Evolutionary conservation across 2,113 vertebrate genomes (phyloP), one percentile per base, ranked within the genome.

Genomic region (Dromiciops gliroides): DNA sequence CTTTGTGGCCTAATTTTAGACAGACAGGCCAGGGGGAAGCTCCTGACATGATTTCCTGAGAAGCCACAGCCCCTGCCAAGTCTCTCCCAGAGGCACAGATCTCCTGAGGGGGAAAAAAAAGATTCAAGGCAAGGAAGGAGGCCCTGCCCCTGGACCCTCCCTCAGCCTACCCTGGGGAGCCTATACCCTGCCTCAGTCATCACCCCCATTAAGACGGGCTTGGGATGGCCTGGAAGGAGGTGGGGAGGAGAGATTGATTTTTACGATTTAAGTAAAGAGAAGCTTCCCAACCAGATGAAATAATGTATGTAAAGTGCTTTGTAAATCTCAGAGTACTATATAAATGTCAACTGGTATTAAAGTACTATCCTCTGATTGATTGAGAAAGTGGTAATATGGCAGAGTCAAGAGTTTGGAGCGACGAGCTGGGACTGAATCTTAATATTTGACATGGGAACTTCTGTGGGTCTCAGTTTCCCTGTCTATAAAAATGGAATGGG

Each of bases 41-140:
- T 37, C 88, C 60, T 93, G 28, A 31, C 88, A 48, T 31, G 3
- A 90, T 47, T 94, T 97, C 95, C 96, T 53, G 89, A 92, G 90
- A 49, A 49, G 50, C 48, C 16, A 51, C 48, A 19, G 51, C 52
- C 92, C 92, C 47, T 53, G 93, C 94, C 95, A 92, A 92, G 89
- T 83, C 50, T 44, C 52, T 90, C 50, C 92, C n/a, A 47, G 7
- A 53, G 88, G 47, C 51, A 47, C 89, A 88, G 60, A 37, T 94
- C 31, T 60, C 56, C 92, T 50, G 47, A 51, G 67, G n/a, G n/a
- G n/a, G n/a, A n/a, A n/a, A n/a, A 49, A 95, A 92, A 50, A 48
- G 51, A 28, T 91, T 50, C 28, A 10, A 1, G 0, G 56, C 28
- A 37, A 49, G 49, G 16, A 31, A 50, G 52, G 51, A 47, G 3